Conservation (phyloP, 2,113 vertebrate species). For the Setophaga coronata region DNA sequence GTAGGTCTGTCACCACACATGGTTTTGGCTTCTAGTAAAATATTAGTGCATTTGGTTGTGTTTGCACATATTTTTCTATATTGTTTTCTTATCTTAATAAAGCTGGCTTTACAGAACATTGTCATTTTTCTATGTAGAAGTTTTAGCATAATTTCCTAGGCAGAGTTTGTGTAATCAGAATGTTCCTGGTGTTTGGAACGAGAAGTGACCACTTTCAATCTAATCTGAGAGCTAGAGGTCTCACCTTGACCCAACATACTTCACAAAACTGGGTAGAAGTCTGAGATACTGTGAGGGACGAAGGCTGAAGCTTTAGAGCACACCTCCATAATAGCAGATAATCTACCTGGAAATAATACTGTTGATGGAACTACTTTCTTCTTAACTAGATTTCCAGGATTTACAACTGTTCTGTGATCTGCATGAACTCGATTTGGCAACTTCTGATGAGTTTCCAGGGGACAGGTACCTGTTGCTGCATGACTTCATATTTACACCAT, state of each 20-base stretch:
- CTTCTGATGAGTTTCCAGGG: not conserved
- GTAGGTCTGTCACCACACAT: not conserved
- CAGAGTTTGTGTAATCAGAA: not conserved
- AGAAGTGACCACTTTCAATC: not conserved
- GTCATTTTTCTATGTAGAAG: not conserved
- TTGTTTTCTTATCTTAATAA: slow-evolving; percentile 54
- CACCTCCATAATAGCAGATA: not conserved
- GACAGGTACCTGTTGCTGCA: not conserved
- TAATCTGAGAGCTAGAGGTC: not conserved
- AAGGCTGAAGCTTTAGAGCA: not conserved
- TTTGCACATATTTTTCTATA: slow-evolving; percentile 33
- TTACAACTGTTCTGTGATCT: not conserved
- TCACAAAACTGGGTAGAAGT: not conserved
- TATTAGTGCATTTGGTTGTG: not conserved
- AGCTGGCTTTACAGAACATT: slow-evolving; percentile 41
- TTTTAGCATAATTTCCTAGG: not conserved
- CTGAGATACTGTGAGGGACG: not conserved
- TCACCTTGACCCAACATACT: not conserved
- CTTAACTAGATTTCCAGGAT: not conserved
- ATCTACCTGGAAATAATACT: not conserved
- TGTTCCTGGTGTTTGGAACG: not conserved
- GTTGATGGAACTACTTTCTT: not conserved
- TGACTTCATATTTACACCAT: not conserved
- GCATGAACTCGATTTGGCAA: not conserved
- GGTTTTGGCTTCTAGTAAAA: not conserved